phyloP scores from a whole-genome alignment of 2,888 invertebrate species.

The Allophyes oxyacanthae region DNA sequence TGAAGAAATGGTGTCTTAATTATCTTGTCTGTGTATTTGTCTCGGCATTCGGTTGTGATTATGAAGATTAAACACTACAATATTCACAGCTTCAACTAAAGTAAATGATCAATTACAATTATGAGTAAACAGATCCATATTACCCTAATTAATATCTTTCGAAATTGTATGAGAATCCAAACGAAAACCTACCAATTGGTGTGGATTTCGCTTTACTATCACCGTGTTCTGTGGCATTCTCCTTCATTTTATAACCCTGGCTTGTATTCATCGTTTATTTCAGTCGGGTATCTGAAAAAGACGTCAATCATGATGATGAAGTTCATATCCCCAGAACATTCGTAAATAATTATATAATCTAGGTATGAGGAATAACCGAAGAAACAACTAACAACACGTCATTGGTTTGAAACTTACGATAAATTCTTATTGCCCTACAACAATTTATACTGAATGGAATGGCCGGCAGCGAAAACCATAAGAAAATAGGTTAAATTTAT shows the following conservation, averaged over 20 bases:
- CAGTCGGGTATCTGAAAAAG: conserved; percentile 36
- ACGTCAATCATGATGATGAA: conserved; percentile 14
- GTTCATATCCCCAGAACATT: conserved; percentile 17
- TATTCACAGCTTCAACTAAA: too few relatives aligned
- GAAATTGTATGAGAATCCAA: neutral
- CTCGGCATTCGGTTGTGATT: too few relatives aligned
- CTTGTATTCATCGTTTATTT: conserved; percentile 71
- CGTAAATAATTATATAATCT: neutral
- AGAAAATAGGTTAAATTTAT: conserved; percentile 48
- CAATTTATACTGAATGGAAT: conserved; percentile 38
- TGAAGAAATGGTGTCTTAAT: too few relatives aligned
- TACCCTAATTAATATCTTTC: conserved; percentile 1
- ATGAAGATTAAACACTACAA: too few relatives aligned
- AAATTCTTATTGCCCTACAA: conserved; percentile 17
- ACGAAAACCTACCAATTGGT: conserved; percentile 75
- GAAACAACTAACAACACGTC: too few relatives aligned
- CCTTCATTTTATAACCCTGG: conserved; percentile 78
- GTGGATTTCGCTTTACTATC: conserved; percentile 81
- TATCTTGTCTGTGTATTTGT: too few relatives aligned
- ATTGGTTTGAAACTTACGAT: conserved; percentile 27
- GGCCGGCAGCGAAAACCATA: conserved; percentile 49
- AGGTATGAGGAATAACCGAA: too few relatives aligned
- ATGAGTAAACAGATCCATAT: conserved; percentile 10
- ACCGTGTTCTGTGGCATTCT: conserved; percentile 68
- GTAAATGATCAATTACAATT: conserved; percentile 1